Base-by-base conservation (phyloP, 1,140 invertebrate species). In the Dufourea novaeangliae region DNA sequence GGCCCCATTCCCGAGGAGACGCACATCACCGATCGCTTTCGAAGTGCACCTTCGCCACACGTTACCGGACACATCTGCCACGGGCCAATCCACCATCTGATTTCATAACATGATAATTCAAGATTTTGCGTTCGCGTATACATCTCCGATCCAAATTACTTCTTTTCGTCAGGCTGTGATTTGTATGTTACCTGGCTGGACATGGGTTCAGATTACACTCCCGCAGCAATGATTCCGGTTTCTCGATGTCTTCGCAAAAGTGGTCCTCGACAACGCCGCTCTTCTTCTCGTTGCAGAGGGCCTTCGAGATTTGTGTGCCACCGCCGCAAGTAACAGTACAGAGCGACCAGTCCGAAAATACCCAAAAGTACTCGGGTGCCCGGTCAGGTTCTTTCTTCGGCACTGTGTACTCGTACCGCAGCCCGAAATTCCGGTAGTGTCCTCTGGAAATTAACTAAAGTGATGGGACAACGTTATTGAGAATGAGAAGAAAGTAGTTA, bases 31-130 rank as follows among this genome's bases (percentile, higher is more conserved):
- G 95, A 95, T 37, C 96, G 91, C 10, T 94, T 93, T 41, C 95
- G 93, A 22, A 94, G 90, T 0, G 92, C 93, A 14, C 94, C 93
- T 1, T 93, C 92, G 7, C 95, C 95, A 86, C 96, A 97, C 1
- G 95, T 96, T 0, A 95, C 94, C 2, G 96, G 95, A 85, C 97
- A 97, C 78, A 95, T 94, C 85, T 97, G 95, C 97, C 97, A 97
- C 0, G 95, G 95, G 1, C 96, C 96, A 6, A 94, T 92, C 95
- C 95, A 96, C 96, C 96, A 97, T 84, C 94, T 94, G 71, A 27
- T 63, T 27, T 66, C n/a, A 39, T 41, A 41, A 14, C 2, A 12
- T 11, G n/a, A n/a, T n/a, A n/a, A n/a, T n/a, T n/a, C 12, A 41
- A 11, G 12, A 41, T 14, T n/a, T n/a, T 14, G 39, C 10, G 39